Evolutionary conservation across 2,888 invertebrate species (phyloP).

Genomic region (Arge pagana): DNA sequence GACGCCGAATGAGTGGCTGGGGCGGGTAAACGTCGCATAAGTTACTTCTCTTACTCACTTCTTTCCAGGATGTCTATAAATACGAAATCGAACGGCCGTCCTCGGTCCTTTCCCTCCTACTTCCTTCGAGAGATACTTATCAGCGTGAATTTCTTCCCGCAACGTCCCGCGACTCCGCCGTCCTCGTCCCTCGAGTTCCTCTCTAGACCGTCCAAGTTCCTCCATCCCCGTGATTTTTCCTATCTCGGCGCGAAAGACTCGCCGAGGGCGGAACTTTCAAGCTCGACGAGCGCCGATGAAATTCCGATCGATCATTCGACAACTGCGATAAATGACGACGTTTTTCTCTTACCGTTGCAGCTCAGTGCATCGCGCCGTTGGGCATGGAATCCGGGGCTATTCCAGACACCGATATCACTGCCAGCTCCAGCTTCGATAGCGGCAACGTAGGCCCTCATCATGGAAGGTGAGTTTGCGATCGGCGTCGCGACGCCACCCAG

Average conservation of each 20-base stretch:
- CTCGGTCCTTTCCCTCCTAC: not conserved
- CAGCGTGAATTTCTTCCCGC: too few relatives aligned
- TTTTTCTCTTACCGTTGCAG: conserved; percentile 62
- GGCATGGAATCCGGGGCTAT: conserved; percentile 87
- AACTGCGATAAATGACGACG: conserved; percentile 1
- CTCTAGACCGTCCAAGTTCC: too few relatives aligned
- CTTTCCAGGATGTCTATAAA: conserved; percentile 54
- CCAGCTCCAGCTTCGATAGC: conserved; percentile 84
- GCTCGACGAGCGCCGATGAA: not conserved
- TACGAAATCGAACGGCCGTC: conserved; percentile 33
- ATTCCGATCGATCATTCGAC: too few relatives aligned
- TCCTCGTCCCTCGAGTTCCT: too few relatives aligned
- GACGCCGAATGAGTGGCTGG: conserved; percentile 55
- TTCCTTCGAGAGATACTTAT: too few relatives aligned
- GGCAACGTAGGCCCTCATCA: conserved; percentile 85
- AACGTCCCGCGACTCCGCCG: too few relatives aligned
- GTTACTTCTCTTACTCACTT: conserved; percentile 50
- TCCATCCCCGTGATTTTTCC: too few relatives aligned
- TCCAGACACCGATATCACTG: conserved; percentile 78
- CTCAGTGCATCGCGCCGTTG: conserved; percentile 78
- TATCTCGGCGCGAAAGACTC: conserved; percentile 7
- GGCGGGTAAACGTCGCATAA: conserved; percentile 57
- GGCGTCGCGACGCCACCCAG: too few relatives aligned
- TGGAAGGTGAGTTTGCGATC: conserved; percentile 70
- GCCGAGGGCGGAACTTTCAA: not conserved